Evolutionary conservation across 2,888 invertebrate genomes (phyloP).

Genomic region (Pocota personata): DNA sequence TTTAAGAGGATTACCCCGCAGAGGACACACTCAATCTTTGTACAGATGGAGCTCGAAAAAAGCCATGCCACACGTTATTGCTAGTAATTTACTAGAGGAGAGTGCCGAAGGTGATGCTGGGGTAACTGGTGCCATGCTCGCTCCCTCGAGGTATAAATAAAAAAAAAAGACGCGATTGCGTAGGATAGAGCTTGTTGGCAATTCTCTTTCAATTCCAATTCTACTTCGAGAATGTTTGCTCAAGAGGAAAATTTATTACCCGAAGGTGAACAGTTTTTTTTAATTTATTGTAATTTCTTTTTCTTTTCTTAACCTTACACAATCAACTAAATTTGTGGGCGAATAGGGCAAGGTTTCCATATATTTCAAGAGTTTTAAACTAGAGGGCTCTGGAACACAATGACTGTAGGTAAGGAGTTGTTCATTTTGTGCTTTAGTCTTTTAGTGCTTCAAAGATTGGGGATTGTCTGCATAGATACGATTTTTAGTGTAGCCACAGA

Average conservation of each 20-base stretch:
- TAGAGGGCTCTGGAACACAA: not conserved
- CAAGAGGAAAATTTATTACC: conserved; percentile 50
- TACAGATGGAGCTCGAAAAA: not conserved
- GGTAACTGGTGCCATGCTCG: not conserved
- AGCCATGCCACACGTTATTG: conserved; percentile 50
- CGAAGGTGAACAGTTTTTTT: conserved; percentile 62
- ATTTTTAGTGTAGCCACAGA: no score
- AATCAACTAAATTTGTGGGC: conserved; percentile 35
- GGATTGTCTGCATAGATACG: no score
- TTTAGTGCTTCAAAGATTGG: no score
- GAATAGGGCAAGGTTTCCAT: conserved; percentile 7
- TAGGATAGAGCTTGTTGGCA: conserved; percentile 25
- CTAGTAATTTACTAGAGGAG: conserved; percentile 53
- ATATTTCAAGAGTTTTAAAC: not conserved
- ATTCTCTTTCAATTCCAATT: conserved; percentile 26
- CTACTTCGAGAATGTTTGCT: conserved; percentile 17
- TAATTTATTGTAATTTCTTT: conserved; percentile 59
- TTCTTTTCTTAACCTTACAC: conserved; percentile 38
- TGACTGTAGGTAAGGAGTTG: no score
- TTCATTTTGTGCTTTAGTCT: no score
- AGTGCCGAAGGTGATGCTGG: conserved; percentile 45
- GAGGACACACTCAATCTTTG: conserved; percentile 24
- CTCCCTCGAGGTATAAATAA: conserved; percentile 1
- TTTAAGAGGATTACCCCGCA: conserved; percentile 63
- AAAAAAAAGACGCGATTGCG: conserved; percentile 4